Percentiles rank a stretch among this genome's conserved stretches.
Conservation (phyloP, 2,888 invertebrate genomes). For the Cyrtodaria siliqua region DNA sequence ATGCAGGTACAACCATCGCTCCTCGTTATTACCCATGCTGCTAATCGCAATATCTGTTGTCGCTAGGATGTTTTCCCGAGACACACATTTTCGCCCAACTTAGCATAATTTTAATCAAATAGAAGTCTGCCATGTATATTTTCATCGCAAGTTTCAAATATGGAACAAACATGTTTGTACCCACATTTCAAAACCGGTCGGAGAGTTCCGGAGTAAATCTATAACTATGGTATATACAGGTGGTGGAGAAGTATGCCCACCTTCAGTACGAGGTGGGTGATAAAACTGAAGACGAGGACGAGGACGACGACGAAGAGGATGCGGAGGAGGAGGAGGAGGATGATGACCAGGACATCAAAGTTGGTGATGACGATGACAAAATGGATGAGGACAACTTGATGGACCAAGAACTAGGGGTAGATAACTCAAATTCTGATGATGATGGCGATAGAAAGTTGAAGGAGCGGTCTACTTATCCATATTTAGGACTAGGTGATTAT, state of each 20-base stretch:
- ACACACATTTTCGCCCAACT: no score
- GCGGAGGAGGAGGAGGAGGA: slow-evolving; percentile 25
- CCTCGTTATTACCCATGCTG: no score
- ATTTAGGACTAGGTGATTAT: not conserved
- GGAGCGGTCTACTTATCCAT: not conserved
- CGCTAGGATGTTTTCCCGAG: no score
- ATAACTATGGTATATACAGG: no score
- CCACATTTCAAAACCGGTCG: no score
- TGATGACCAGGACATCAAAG: not conserved
- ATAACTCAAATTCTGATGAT: slow-evolving; percentile 2
- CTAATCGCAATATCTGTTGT: no score
- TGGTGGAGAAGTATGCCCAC: slow-evolving; percentile 69
- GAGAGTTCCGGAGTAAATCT: no score
- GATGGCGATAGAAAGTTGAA: not conserved
- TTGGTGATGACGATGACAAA: not conserved
- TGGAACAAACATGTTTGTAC: no score
- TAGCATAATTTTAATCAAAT: no score
- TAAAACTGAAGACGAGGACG: slow-evolving; percentile 44
- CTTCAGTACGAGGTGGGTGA: slow-evolving; percentile 61
- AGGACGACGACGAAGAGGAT: slow-evolving; percentile 50
- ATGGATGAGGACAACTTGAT: slow-evolving; percentile 6
- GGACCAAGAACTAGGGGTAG: not conserved
- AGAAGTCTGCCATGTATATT: no score
- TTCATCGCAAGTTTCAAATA: no score
- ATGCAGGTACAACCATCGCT: no score